Base-by-base conservation (phyloP, 2,797 vertebrate genomes). In the Gorsachius magnificus region DNA sequence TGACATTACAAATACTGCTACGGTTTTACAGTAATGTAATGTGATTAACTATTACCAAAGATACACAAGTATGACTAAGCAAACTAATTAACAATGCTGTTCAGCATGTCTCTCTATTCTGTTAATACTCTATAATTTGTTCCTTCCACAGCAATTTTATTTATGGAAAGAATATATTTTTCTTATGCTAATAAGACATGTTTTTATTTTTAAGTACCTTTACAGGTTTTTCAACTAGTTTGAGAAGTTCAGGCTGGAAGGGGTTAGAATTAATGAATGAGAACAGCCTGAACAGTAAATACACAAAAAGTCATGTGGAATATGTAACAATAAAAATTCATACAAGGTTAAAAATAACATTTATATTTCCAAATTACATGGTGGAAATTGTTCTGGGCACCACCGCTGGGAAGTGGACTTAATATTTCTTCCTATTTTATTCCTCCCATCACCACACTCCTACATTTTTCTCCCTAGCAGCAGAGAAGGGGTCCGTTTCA, bases 11-110 rank as follows among this genome's bases (percentile, higher is more conserved):
- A 83, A 80, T 74, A 74, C 45, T 48, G 82, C 33, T 80, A 56
- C 1, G 16, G 41, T 87, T 95, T 96, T 81, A 85, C 68, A 75
- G 57, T 56, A 94, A 89, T n/a, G 22, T 82, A 93, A 87, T 65
- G 38, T 74, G 90, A 94, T 94, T 92, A 95, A 75, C 71, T 93
- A 68, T 89, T 93, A 82, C 57, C 41, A 74, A 92, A 95, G 65
- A 83, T 61, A 68, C 46, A 77, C 53, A 90, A 87, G 53, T 92
- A 83, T 75, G 83, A 95, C 78, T 96, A 85, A 95, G 64, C 21
- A 91, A 92, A 89, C 83, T 92, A 92, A 94, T 97, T 94, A 93
- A 85, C 22, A 35, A 41, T 58, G 53, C 10, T 83, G 69, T 77
- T 89, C 95, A 96, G 48, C 21, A 68, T 25, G 9, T 87, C 60